phyloP scores from a whole-genome alignment of 2,888 invertebrate genomes.

The Tanypteryx hageni region DNA sequence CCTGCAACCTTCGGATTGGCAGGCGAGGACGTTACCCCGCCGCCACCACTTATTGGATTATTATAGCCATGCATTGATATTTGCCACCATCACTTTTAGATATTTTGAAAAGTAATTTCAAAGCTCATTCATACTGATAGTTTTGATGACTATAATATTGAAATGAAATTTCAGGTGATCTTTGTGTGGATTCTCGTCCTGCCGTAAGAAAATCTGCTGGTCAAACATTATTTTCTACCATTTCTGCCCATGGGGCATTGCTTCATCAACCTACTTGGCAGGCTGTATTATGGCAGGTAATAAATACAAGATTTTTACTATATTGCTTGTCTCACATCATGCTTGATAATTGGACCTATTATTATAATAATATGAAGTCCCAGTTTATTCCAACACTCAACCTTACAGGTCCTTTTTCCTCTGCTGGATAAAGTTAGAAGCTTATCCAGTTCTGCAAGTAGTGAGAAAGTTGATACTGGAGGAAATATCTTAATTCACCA shows the following conservation, averaged over 20 bases:
- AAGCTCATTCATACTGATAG: too few species aligned
- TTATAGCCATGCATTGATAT: too few species aligned
- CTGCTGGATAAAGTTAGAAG: constrained; percentile 92
- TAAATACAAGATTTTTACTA: constrained; percentile 51
- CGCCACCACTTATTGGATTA: too few species aligned
- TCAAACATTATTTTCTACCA: constrained; percentile 98
- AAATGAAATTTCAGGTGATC: constrained; percentile 79
- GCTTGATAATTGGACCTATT: not conserved
- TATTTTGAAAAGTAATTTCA: too few species aligned
- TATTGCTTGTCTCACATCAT: not conserved
- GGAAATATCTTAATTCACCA: constrained; percentile 98
- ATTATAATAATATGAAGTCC: not conserved
- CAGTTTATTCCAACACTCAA: not conserved
- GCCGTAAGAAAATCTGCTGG: constrained; percentile 98
- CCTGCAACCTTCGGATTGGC: too few species aligned
- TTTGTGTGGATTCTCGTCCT: constrained; percentile 96
- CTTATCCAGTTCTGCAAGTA: constrained; percentile 77
- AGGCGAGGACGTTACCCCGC: too few species aligned
- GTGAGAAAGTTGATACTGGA: constrained; percentile 89
- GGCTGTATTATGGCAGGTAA: constrained; percentile 91
- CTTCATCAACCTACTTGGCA: constrained; percentile 94
- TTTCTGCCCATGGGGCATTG: constrained; percentile 95
- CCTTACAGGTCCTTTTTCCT: constrained; percentile 88
- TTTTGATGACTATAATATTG: too few species aligned
- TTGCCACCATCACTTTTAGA: too few species aligned